Evolutionary conservation across 1,140 invertebrate genomes (phyloP).

Genomic region (Epicauta chinensis): DNA sequence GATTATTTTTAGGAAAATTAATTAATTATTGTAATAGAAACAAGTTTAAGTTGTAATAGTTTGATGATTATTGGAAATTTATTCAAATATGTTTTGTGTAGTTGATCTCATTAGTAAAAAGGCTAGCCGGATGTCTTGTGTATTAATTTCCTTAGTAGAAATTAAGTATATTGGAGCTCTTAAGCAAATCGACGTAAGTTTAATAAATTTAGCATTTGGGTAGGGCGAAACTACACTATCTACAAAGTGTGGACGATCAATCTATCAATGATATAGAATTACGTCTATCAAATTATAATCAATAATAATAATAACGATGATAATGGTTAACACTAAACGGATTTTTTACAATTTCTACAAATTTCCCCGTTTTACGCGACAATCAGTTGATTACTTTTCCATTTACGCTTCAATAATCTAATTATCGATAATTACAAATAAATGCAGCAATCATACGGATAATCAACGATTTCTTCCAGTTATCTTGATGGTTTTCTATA

Average conservation of each 20-base stretch:
- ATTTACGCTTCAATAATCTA: no score
- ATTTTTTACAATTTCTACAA: no score
- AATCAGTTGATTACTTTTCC: no score
- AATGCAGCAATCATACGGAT: no score
- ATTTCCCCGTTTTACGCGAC: no score
- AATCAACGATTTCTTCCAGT: no score
- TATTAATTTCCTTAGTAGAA: conserved; percentile 35
- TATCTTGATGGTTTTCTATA: no score
- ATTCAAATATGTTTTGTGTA: background rate
- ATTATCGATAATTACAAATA: no score
- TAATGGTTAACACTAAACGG: no score
- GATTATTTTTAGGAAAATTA: background rate
- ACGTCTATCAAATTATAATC: no score
- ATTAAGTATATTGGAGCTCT: conserved; percentile 33
- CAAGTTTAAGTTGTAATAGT: background rate
- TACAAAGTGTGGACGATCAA: conserved; percentile 14
- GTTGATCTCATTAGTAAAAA: conserved; percentile 34
- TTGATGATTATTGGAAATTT: background rate
- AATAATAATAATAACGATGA: no score
- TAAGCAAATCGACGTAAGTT: conserved; percentile 30
- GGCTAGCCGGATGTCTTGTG: conserved; percentile 21
- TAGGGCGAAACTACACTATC: conserved; percentile 22
- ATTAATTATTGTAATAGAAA: background rate
- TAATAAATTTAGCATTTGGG: conserved; percentile 26
- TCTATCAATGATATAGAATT: conserved; percentile 9